Evolutionary conservation across 2,797 vertebrate species (phyloP).

Genomic region (Spinus pinus): DNA sequence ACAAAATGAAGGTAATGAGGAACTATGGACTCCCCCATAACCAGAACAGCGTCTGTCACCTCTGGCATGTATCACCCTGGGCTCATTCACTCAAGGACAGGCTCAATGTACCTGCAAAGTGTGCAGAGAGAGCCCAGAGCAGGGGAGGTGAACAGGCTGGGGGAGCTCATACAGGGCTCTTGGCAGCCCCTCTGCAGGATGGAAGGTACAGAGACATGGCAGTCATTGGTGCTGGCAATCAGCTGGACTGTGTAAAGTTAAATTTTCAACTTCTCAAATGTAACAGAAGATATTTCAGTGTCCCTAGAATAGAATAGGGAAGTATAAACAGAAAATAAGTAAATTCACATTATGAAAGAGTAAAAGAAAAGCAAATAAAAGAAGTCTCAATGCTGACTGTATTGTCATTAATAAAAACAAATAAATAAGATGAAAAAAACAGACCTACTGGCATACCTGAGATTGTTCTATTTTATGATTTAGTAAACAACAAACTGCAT

Average conservation of each 20-base stretch:
- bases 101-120: fast-evolving
- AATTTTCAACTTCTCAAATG: neutral
- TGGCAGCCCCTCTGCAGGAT: neutral
- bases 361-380: constrained; percentile 12
- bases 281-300: neutral
- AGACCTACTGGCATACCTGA: neutral
- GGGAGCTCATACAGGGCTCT: neutral
- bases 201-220: neutral
- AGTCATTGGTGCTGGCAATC: neutral
- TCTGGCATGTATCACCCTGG: neutral
- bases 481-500: constrained; percentile 14
- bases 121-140: neutral
- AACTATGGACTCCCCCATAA: neutral
- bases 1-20: neutral
- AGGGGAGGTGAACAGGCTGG: neutral
- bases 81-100: neutral
- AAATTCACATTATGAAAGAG: neutral
- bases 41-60: neutral
- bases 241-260: neutral
- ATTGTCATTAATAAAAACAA: constrained; percentile 39
- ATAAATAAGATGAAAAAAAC: neutral
- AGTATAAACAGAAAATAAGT: neutral
- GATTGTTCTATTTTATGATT: neutral
- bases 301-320: neutral
- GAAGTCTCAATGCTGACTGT: neutral